A percentile compares a stretch with the other conserved stretches of the same genome.
phyloP scores from a whole-genome alignment of 2,113 vertebrate species.

The Athene cunicularia region DNA sequence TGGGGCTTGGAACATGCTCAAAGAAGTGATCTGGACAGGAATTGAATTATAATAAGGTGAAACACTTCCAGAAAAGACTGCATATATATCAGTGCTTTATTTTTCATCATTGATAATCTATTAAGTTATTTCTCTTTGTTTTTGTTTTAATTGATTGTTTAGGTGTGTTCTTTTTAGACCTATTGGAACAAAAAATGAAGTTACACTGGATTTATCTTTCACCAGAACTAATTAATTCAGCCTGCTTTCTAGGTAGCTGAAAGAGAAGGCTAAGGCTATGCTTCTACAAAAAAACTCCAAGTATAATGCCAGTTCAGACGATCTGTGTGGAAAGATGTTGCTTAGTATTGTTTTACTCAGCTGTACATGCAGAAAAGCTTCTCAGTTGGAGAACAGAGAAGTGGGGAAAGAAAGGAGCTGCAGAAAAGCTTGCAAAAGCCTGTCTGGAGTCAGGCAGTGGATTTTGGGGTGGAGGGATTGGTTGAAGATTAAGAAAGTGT shows the following conservation, averaged over 20 bases:
- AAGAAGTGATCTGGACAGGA: not conserved
- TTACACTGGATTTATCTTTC: not conserved
- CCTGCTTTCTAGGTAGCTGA: not conserved
- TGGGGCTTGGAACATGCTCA: not conserved
- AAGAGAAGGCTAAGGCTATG: not conserved
- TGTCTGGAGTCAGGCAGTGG: not conserved
- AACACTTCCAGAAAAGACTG: not conserved
- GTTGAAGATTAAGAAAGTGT: not conserved
- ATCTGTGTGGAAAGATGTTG: not conserved
- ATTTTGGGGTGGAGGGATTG: not conserved
- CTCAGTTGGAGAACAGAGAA: not conserved
- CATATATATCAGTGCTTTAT: not conserved
- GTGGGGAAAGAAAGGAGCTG: not conserved
- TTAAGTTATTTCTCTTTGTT: not conserved
- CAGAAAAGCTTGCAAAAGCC: not conserved
- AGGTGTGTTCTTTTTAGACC: not conserved
- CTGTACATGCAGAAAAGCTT: not conserved
- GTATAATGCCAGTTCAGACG: not conserved
- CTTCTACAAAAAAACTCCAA: not conserved
- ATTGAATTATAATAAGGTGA: not conserved
- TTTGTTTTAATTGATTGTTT: not conserved
- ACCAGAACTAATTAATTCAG: not conserved
- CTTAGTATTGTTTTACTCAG: not conserved
- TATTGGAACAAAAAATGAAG: not conserved
- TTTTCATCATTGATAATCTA: not conserved